Conservation (phyloP, 2,888 invertebrate species). For the Chydorus sphaericus region DNA sequence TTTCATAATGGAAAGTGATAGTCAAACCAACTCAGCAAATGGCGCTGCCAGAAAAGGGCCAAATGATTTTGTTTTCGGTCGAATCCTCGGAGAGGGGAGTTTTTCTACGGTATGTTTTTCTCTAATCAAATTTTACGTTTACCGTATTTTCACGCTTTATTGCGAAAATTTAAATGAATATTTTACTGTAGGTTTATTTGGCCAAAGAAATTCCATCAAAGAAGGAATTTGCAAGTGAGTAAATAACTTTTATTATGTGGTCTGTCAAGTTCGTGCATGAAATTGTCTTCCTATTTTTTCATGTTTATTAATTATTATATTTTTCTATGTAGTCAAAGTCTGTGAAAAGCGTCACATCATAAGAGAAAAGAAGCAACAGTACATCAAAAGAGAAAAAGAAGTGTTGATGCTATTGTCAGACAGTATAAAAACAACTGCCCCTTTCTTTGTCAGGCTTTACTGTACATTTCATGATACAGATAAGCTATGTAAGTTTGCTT, state of each 20-base stretch:
- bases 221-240: conserved; percentile 89
- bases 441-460: conserved; percentile 84
- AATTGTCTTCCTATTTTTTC: conserved; percentile 9
- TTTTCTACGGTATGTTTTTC: conserved; percentile 88
- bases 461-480: conserved; percentile 93
- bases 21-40: conserved; percentile 9
- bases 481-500: conserved; percentile 47
- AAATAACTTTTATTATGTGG: too few relatives aligned
- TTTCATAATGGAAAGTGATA: conserved; percentile 2
- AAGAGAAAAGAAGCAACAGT: conserved; percentile 80
- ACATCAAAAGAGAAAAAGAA: conserved; percentile 87
- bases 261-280: too few relatives aligned
- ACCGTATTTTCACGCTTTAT: too few relatives aligned
- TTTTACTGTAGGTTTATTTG: conserved; percentile 51
- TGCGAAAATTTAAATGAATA: background rate
- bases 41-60: conserved; percentile 52
- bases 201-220: conserved; percentile 79
- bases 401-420: conserved; percentile 71
- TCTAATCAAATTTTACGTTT: too few relatives aligned
- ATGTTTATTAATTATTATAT: too few relatives aligned
- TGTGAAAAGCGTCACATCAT: conserved; percentile 88
- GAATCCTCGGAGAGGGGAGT: conserved; percentile 91
- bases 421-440: conserved; percentile 38
- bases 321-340: conserved; percentile 95
- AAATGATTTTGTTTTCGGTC: conserved; percentile 87